Evolutionary conservation across 2,888 invertebrate species (phyloP), one percentile per base, ranked within the genome.

Genomic region (Creontiades dilutus): DNA sequence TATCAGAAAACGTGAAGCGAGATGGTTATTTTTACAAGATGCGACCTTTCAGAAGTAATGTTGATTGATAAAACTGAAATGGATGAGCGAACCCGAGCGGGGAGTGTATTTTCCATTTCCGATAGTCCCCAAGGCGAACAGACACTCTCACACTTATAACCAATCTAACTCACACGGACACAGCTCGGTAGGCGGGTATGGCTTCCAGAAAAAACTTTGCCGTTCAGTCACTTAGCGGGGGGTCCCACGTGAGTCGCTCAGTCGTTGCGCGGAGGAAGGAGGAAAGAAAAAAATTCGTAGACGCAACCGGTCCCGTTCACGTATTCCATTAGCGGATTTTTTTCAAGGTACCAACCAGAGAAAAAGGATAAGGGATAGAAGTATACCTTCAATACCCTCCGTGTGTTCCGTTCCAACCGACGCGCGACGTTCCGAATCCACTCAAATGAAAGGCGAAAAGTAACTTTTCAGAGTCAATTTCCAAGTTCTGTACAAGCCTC

Each of bases 271-370:
- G 19, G 68, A 19, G 68, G 68, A 68, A 23, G 68, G 19, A 52
- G 12, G 23, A 68, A 27, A 19, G 68, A 68, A 68, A 68, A 68
- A 68, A 68, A 23, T 68, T 19, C 68, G 68, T 68, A 68, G 68
- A 68, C 68, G 68, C 68, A 68, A 23, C 68, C 68, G 12, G 19
- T 23, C 27, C 68, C 23, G 19, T 68, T 68, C 68, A 68, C 68
- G 68, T 68, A 68, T 68, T 68, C 68, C 68, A 68, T 68, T 68
- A 68, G 68, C 68, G 68, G 68, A 68, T 68, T 68, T 68, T 61
- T 68, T 19, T 19, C n/a, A 19, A 23, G 52, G 52, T 19, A 68
- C 27, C 19, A 23, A 23, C 27, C 68, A 68, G 68, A 23, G 68
- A 23, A 68, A 68, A 68, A 23, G 23, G 68, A 68, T 68, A 68